phyloP scores from a whole-genome alignment of 1,140 invertebrate species.

The Epicauta chinensis region DNA sequence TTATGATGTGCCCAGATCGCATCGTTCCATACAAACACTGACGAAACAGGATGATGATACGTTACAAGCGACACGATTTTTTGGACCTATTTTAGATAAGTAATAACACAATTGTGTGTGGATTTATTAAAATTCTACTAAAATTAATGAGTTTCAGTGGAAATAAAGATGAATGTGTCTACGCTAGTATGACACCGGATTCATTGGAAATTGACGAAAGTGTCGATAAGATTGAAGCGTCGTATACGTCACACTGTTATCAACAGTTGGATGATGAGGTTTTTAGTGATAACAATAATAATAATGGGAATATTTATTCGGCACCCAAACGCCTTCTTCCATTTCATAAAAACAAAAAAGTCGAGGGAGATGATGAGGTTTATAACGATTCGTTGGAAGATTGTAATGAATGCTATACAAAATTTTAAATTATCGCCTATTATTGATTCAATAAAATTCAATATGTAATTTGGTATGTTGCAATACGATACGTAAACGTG shows the following conservation, averaged over 20 bases:
- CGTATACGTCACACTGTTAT: slow-evolving; percentile 24
- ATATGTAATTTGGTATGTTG: too few relatives aligned
- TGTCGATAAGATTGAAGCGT: slow-evolving; percentile 12
- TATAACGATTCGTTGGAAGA: slow-evolving; percentile 29
- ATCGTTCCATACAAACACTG: slow-evolving; percentile 31
- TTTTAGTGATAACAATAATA: slow-evolving; percentile 2
- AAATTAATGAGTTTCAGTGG: too few relatives aligned
- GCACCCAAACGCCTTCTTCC: slow-evolving; percentile 14
- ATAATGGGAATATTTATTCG: slow-evolving; percentile 23
- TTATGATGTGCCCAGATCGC: slow-evolving; percentile 44
- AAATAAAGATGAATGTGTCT: slow-evolving; percentile 1
- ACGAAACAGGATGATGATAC: slow-evolving; percentile 21
- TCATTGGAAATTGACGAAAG: slow-evolving; percentile 26
- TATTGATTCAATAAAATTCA: too few relatives aligned
- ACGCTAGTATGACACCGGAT: slow-evolving; percentile 29
- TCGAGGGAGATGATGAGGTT: slow-evolving; percentile 7
- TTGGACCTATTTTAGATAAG: slow-evolving; percentile 29
- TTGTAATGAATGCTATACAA: slow-evolving; percentile 3
- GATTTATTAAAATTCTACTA: not conserved
- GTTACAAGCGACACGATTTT: slow-evolving; percentile 34
- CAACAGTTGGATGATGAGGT: too few relatives aligned
- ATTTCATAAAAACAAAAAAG: slow-evolving; percentile 1
- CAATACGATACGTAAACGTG: too few relatives aligned
- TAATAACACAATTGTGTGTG: not conserved
- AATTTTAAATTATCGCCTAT: slow-evolving; percentile 2